A percentile compares a stretch with the other conserved stretches of the same genome.
These are phyloP conservation scores for Phrixothrix hirtus DNA, from an alignment of 2,888 invertebrate genomes.

Conservation along the genomic window DNA sequence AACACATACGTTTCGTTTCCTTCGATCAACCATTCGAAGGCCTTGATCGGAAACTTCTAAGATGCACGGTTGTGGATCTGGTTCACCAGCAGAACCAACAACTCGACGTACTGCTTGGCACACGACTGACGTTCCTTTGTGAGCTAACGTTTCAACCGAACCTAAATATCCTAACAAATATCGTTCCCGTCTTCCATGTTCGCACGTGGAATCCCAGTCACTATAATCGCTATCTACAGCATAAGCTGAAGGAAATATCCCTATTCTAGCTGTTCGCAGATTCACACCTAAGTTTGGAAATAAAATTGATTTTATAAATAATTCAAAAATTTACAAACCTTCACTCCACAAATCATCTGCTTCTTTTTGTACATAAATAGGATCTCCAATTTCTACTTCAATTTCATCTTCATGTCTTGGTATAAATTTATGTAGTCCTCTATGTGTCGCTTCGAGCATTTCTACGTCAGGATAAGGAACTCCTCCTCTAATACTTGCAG, in stretches of 20 bases:
- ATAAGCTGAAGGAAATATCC: constrained; percentile 96
- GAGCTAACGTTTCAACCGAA: constrained; percentile 92
- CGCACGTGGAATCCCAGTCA: constrained; percentile 88
- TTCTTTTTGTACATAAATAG: constrained; percentile 94
- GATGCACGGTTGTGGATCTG: constrained; percentile 80
- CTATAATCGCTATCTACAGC: constrained; percentile 96
- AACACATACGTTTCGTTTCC: constrained; percentile 75
- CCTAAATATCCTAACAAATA: constrained; percentile 93
- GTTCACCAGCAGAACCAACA: constrained; percentile 70
- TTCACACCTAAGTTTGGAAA: constrained; percentile 75
- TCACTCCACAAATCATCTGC: constrained; percentile 98
- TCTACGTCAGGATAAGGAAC: constrained; percentile 69
- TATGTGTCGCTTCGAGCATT: constrained; percentile 86
- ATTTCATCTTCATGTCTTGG: constrained; percentile 95
- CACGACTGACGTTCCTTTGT: constrained; percentile 95
- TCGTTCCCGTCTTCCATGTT: constrained; percentile 82
- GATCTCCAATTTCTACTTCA: constrained; percentile 96
- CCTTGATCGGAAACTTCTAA: constrained; percentile 96
- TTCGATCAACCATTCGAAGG: constrained; percentile 90
- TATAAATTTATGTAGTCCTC: constrained; percentile 94
- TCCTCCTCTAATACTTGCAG: constrained; percentile 68
- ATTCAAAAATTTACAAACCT: constrained; percentile 65
- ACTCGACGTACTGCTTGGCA: constrained; percentile 90
- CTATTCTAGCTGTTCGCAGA: constrained; percentile 83
- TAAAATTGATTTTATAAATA: not conserved